Evolutionary conservation across 2,888 invertebrate species (phyloP).

Genomic region (Xestia ashworthii): DNA sequence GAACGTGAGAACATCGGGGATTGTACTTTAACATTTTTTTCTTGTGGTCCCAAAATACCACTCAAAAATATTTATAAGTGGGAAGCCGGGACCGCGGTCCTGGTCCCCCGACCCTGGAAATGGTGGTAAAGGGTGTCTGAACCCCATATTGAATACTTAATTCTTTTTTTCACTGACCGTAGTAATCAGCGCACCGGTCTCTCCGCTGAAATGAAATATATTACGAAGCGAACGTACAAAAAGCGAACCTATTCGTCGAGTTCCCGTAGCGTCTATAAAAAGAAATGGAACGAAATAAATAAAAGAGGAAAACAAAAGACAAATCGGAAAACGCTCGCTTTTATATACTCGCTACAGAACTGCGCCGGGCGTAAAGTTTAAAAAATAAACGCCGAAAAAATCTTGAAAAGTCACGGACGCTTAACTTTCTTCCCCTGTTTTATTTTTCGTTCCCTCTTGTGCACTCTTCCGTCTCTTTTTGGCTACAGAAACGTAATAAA

Average conservation of each 20-base stretch:
- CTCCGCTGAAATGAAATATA: constrained; percentile 43
- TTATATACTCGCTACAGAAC: constrained; percentile 83
- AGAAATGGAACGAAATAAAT: constrained; percentile 77
- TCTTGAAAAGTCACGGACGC: constrained; percentile 91
- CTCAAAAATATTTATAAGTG: too few relatives aligned
- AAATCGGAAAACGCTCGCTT: constrained; percentile 85
- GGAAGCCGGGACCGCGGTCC: too few relatives aligned
- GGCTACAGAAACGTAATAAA: constrained; percentile 72
- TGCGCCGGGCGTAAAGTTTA: constrained; percentile 85
- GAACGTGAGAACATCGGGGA: constrained; percentile 68
- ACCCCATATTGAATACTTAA: constrained; percentile 12
- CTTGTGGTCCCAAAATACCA: too few relatives aligned
- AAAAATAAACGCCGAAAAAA: constrained; percentile 90
- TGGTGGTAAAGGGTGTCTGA: not conserved
- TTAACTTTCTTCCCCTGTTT: constrained; percentile 91
- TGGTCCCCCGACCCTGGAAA: too few relatives aligned
- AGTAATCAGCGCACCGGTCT: constrained; percentile 25
- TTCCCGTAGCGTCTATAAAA: constrained; percentile 70
- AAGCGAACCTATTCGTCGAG: constrained; percentile 51
- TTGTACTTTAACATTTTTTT: not conserved
- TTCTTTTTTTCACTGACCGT: constrained; percentile 11
- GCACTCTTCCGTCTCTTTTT: constrained; percentile 76
- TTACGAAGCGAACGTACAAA: constrained; percentile 39
- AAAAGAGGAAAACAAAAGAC: constrained; percentile 82
- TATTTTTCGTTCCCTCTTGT: constrained; percentile 89